A percentile compares a stretch with the other conserved stretches of the same genome.
These are phyloP conservation scores for Phymatocera aterrima DNA, from an alignment of 2,888 invertebrate species.

Conservation along the genomic window DNA sequence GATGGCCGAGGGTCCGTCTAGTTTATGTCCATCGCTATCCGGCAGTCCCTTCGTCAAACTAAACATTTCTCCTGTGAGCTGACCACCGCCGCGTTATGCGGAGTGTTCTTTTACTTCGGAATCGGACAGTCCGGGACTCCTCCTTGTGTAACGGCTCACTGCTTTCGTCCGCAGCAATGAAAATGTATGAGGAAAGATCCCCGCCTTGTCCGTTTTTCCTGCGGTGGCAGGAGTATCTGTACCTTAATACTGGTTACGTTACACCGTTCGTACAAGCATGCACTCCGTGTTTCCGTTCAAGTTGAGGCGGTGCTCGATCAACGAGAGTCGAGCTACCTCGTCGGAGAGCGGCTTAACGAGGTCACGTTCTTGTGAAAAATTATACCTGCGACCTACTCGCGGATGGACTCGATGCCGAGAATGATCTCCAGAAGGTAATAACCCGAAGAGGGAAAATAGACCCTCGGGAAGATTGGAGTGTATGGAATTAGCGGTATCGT, in stretches of 20 bases:
- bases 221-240: too few relatives aligned
- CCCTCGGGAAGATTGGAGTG: background rate
- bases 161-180: background rate
- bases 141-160: background rate
- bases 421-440: background rate
- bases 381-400: background rate
- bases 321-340: background rate
- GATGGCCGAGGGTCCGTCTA: slow-evolving; percentile 21
- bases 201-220: too few relatives aligned
- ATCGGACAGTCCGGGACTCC: background rate
- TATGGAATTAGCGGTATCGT: background rate
- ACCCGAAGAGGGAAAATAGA: background rate
- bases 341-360: slow-evolving; percentile 16
- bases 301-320: slow-evolving; percentile 18
- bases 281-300: background rate
- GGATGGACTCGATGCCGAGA: background rate
- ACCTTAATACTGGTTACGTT: too few relatives aligned
- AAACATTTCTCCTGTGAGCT: slow-evolving; percentile 43
- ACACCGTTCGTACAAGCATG: background rate
- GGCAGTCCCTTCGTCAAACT: slow-evolving; percentile 45
- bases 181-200: background rate
- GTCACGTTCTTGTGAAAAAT: slow-evolving; percentile 40
- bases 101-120: background rate
- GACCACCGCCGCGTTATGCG: background rate
- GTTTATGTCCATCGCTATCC: slow-evolving; percentile 28